Base-by-base conservation (phyloP, 1,140 invertebrate genomes). In the Platyura marginata region DNA sequence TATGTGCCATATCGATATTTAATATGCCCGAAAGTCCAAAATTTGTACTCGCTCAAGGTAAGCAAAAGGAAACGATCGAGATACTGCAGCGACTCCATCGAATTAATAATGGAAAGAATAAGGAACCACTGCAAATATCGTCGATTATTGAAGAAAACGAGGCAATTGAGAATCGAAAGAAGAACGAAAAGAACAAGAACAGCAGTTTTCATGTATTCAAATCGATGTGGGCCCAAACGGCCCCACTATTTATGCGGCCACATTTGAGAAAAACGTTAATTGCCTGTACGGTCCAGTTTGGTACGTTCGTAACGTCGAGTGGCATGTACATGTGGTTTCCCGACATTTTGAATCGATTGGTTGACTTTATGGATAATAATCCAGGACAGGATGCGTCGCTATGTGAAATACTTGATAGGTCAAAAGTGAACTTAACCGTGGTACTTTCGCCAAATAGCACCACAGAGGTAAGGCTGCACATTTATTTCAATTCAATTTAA, bases 1-100 rank as follows among this genome's bases (percentile, higher is more conserved):
- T 72, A 0, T 69, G 70, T 2, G 69, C 70, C 3, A 35, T 74
- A 0, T 49, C 69, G 0, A 61, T 82, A 16, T 54, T 69, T 3
- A 64, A 69, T 21, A 71, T 79, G 35, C 77, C 78, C 0, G 79
- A 83, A 49, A 81, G 77, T 53, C 79, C 79, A 0, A 78, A 80
- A 51, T 82, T 72, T 54, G 54, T 79, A 1, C 62, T 76, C 15
- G 54, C 66, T 3, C 62, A 60, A 45, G 71, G 73, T 46, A 57
- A 64, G 11, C 51, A 65, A 6, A 59, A 70, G 3, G 67, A 70
- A 25, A 66, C 71, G 10, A 52, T 77, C 3, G 56, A 63, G 3
- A 65, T 76, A 1, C 57, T 75, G 33, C 63, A 61, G 45, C 57
- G 52, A 23, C 74, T 77, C 19, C 72, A 74, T 43, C 42, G 56